These are phyloP conservation scores for Neodiprion fabricii DNA, from an alignment of 1,140 invertebrate species.

Conservation along the genomic window DNA sequence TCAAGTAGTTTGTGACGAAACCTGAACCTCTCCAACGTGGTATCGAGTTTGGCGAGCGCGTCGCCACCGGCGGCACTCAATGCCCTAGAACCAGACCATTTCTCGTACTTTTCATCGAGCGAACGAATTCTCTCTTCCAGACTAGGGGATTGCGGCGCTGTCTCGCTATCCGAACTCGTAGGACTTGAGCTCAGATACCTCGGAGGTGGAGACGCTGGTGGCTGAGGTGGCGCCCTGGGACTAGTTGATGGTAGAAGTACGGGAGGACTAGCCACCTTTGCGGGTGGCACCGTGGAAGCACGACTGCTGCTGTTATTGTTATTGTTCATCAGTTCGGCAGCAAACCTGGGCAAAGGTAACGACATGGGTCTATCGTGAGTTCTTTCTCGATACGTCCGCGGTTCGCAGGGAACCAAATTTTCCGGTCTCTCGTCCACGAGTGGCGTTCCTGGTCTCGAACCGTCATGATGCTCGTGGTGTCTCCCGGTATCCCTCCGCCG, in stretches of 20 bases:
- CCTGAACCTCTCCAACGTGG: conserved; percentile 62
- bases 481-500: conserved; percentile 52
- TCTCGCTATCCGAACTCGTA: conserved; percentile 65
- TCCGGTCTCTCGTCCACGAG: conserved; percentile 84
- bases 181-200: conserved; percentile 67
- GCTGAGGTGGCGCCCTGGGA: conserved; percentile 59
- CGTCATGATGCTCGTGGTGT: conserved; percentile 65
- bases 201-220: conserved; percentile 67
- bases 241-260: conserved; percentile 47
- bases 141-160: conserved; percentile 67
- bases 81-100: conserved; percentile 78
- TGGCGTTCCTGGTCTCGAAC: conserved; percentile 81
- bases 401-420: conserved; percentile 74
- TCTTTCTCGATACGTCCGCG: conserved; percentile 70
- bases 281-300: conserved; percentile 24
- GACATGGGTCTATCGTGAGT: conserved; percentile 74
- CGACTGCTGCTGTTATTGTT: conserved; percentile 44
- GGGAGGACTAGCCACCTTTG: conserved; percentile 53
- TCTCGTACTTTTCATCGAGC: conserved; percentile 92
- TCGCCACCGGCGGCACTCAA: conserved; percentile 66
- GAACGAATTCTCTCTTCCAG: conserved; percentile 88
- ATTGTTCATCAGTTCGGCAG: conserved; percentile 71
- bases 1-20: conserved; percentile 74
- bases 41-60: conserved; percentile 65
- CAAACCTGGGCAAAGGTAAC: conserved; percentile 85